phyloP scores from a whole-genome alignment of 1,140 invertebrate species.

The Delia radicum region DNA sequence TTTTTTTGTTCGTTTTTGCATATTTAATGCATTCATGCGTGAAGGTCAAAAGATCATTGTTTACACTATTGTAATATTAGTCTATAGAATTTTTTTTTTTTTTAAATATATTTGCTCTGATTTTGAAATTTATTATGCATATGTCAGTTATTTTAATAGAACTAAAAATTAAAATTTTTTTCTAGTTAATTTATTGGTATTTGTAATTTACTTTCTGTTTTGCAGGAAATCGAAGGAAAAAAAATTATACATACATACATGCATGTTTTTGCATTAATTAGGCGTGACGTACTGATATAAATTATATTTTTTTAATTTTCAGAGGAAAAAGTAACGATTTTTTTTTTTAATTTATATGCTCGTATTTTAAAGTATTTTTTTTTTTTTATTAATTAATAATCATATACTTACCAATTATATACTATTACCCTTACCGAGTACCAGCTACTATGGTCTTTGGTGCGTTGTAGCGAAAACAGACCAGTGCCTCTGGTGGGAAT shows the following conservation, averaged over 20 bases:
- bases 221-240: not conserved
- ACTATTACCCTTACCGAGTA: no score
- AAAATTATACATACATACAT: no score
- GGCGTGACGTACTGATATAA: not conserved
- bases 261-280: not conserved
- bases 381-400: no score
- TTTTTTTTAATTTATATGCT: no score
- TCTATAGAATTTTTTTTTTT: not conserved
- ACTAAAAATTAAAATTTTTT: not conserved
- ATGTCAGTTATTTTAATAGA: not conserved
- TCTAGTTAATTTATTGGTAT: not conserved
- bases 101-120: not conserved
- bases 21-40: constrained; percentile 22
- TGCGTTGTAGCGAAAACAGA: no score
- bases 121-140: not conserved
- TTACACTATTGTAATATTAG: constrained; percentile 9
- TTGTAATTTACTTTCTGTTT: not conserved
- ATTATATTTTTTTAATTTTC: not conserved
- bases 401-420: no score
- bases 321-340: not conserved
- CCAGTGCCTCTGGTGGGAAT: no score
- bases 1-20: not conserved
- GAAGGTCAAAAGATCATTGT: constrained; percentile 16
- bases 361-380: no score
- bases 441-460: no score